Conservation (phyloP, 2,888 invertebrate species). For the Lysandra coridon region DNA sequence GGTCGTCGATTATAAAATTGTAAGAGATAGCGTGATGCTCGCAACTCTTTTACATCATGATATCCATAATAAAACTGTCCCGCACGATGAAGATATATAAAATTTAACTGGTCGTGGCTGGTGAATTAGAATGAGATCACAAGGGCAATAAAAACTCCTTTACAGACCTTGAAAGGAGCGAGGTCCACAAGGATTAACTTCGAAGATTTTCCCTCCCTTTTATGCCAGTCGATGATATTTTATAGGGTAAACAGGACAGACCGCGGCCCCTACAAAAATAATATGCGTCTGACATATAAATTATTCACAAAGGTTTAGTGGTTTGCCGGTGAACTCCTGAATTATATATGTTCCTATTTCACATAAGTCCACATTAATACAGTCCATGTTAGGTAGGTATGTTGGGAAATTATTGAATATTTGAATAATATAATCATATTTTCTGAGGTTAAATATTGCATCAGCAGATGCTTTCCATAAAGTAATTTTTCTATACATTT, state of each 20-base stretch:
- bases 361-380: slow-evolving; percentile 52
- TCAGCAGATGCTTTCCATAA: not conserved
- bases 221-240: slow-evolving; percentile 60
- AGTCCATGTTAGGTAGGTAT: slow-evolving; percentile 48
- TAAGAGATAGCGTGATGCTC: not conserved
- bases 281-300: slow-evolving; percentile 68
- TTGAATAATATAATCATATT: slow-evolving; percentile 1
- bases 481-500: not conserved
- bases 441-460: not conserved
- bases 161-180: slow-evolving; percentile 28
- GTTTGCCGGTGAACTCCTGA: slow-evolving; percentile 62
- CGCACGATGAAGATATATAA: slow-evolving; percentile 22
- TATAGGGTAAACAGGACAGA: slow-evolving; percentile 63
- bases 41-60: not conserved
- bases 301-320: slow-evolving; percentile 74
- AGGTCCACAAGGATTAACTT: slow-evolving; percentile 37
- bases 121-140: slow-evolving; percentile 31
- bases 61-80: slow-evolving; percentile 20
- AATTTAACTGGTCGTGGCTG: slow-evolving; percentile 24
- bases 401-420: slow-evolving; percentile 1
- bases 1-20: not conserved
- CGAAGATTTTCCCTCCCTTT: slow-evolving; percentile 46
- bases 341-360: slow-evolving; percentile 72
- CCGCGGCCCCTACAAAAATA: slow-evolving; percentile 70
- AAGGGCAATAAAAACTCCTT: slow-evolving; percentile 31